Conservation (phyloP, 2,888 invertebrate genomes). For the Mesorhabditis spiculigera region DNA sequence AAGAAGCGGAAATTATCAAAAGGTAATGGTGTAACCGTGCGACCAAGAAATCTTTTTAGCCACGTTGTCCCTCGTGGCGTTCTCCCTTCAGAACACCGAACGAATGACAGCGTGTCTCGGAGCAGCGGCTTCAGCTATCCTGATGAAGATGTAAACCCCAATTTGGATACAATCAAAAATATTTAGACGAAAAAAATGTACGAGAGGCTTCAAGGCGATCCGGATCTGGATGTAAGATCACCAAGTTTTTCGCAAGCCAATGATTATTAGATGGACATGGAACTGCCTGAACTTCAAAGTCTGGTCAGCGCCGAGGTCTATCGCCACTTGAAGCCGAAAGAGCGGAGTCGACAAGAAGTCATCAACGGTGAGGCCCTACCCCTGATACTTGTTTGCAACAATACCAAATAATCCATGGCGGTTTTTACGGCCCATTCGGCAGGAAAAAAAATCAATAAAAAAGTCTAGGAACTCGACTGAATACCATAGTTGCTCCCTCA, state of each 20-base stretch:
- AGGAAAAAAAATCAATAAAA: too few species aligned
- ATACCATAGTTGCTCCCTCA: too few species aligned
- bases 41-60: too few species aligned
- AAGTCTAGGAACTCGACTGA: too few species aligned
- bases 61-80: too few species aligned
- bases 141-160: too few species aligned
- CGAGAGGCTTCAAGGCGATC: not conserved
- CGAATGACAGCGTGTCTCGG: too few species aligned
- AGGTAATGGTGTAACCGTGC: not conserved
- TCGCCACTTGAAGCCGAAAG: slow-evolving; percentile 73
- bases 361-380: slow-evolving; percentile 71
- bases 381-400: too few species aligned
- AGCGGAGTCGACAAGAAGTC: slow-evolving; percentile 85
- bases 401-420: too few species aligned
- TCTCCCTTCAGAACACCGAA: too few species aligned
- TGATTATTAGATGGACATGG: slow-evolving; percentile 55
- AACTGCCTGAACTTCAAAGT: slow-evolving; percentile 77
- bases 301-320: slow-evolving; percentile 74
- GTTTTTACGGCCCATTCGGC: too few species aligned
- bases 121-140: too few species aligned
- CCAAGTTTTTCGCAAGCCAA: not conserved
- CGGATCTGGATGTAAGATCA: slow-evolving; percentile 3
- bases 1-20: slow-evolving; percentile 28
- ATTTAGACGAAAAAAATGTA: not conserved
- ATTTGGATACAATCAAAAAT: slow-evolving; percentile 11